Evolutionary conservation across 2,888 invertebrate genomes (phyloP), one percentile per base, ranked within the genome.

Genomic region (Lasioglossum zephyrum): DNA sequence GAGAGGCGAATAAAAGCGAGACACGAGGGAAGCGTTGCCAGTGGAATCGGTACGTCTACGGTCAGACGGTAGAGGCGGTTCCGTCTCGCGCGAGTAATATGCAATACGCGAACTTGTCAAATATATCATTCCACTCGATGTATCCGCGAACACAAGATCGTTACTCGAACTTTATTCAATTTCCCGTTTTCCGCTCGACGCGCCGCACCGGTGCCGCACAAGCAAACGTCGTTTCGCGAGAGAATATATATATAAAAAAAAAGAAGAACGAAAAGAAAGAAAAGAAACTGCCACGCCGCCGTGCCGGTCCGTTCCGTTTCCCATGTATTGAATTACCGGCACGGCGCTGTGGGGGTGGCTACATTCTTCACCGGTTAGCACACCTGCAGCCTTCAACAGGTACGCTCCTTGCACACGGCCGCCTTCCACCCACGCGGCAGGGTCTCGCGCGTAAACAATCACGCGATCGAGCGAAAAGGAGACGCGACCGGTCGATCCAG

Each of bases 71-170:
- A 63, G 13, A 49, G 74, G 57, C 22, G 82, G 84, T 85, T 81
- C 86, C 82, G 88, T 88, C 88, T 88, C 88, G 90, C 88, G 90
- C 88, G 90, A 92, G 90, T 92, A 93, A 93, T 92, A 92, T 92
- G 82, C 92, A 91, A 93, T 93, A 92, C 87, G 90, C 87, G 89
- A 92, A 92, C 93, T 93, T 93, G 92, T 92, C 93, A 92, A 92
- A 93, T 93, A 93, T 93, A 93, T 94, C 93, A 93, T 94, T 92
- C 91, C 91, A 90, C 90, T 91, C 92, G 93, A 93, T 93, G 81
- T 91, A 92, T 89, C 89, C 91, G 89, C 49, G 66, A 82, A 89
- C 82, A 73, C 49, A 41, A 81, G 79, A 82, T 86, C 84, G 84
- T 83, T 85, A 84, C 79, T 49, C 60, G 86, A 92, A 93, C 90